Conservation (phyloP, 2,888 invertebrate species). For the Calameuta idolon region DNA sequence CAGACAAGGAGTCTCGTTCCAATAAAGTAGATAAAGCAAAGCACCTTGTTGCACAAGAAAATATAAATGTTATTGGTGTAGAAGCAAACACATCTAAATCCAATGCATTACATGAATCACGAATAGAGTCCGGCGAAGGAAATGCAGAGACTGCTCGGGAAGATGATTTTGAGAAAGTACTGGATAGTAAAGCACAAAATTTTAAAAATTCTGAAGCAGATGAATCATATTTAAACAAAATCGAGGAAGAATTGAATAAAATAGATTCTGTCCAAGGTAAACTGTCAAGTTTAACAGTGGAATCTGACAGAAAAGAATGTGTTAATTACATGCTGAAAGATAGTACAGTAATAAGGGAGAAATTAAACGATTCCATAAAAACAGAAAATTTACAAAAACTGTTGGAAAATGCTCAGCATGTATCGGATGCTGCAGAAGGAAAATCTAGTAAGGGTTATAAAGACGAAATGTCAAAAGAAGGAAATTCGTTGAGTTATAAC, state of each 20-base stretch:
- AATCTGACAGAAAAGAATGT: constrained; percentile 1
- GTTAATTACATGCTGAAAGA: not conserved
- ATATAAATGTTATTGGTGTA: not conserved
- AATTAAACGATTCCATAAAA: not conserved
- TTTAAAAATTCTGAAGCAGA: not conserved
- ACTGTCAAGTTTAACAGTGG: not conserved
- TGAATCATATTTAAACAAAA: not conserved
- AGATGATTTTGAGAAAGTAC: not conserved
- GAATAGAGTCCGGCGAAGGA: not conserved
- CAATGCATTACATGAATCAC: not conserved
- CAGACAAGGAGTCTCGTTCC: not conserved
- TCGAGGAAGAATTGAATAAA: not conserved
- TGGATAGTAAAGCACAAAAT: not conserved
- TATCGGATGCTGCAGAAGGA: not conserved
- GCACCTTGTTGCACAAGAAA: not conserved
- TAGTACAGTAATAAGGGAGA: not conserved
- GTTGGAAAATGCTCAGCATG: constrained; percentile 4
- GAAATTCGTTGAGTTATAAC: constrained; percentile 57
- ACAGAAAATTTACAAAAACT: constrained; percentile 12
- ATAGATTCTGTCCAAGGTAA: not conserved
- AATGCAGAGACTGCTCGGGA: not conserved
- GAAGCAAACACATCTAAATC: not conserved
- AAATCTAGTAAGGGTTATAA: constrained; percentile 15
- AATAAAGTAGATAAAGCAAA: not conserved
- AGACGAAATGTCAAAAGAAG: constrained; percentile 32